A percentile compares a stretch with the other conserved stretches of the same genome.
phyloP scores from a whole-genome alignment of 2,888 invertebrate species.

The Nycteola revayana region DNA sequence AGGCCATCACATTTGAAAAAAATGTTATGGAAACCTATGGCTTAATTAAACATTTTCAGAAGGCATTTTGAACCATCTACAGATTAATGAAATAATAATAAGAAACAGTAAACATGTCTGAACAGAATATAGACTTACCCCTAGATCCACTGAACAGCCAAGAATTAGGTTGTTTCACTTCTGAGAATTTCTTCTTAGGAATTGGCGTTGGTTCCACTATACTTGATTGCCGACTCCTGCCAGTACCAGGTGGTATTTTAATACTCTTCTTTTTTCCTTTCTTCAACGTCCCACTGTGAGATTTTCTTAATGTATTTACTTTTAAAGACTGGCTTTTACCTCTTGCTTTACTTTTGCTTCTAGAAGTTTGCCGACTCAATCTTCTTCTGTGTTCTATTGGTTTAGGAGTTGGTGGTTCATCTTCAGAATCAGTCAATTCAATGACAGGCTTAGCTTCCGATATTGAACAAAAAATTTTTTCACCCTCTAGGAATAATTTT shows the following conservation, averaged over 20 bases:
- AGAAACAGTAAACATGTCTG: no score
- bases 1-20: no score
- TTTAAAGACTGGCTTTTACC: conserved; percentile 73
- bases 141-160: conserved; percentile 68
- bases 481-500: conserved; percentile 66
- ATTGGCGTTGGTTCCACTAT: conserved; percentile 65
- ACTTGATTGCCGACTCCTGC: conserved; percentile 69
- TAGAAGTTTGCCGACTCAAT: conserved; percentile 70
- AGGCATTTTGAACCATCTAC: no score
- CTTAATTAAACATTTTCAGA: no score
- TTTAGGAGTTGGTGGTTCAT: conserved; percentile 60
- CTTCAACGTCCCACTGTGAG: conserved; percentile 73
- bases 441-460: conserved; percentile 44
- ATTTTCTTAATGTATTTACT: conserved; percentile 69
- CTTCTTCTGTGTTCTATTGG: conserved; percentile 64
- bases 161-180: conserved; percentile 60
- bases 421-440: conserved; percentile 70
- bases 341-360: conserved; percentile 72
- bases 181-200: conserved; percentile 61
- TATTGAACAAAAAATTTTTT: conserved; percentile 56
- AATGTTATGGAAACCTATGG: no score
- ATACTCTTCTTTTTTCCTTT: conserved; percentile 68
- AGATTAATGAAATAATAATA: no score
- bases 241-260: conserved; percentile 50
- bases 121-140: conserved; percentile 50